Conservation (phyloP, 2,888 invertebrate species). For the Cyclophora punctaria region DNA sequence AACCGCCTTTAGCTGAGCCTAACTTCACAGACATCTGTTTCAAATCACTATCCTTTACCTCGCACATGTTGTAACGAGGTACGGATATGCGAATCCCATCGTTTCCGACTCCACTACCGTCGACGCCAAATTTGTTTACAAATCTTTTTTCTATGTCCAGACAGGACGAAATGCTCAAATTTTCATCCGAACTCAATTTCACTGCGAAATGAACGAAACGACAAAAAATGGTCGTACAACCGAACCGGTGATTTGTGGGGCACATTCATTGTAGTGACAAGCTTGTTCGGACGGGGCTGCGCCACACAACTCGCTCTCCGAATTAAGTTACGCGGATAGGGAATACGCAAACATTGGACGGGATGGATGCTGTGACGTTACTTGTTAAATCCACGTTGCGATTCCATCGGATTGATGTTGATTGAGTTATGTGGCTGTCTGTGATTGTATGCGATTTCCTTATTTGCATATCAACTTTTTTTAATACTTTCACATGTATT, state of each 20-base stretch:
- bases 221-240: constrained; percentile 58
- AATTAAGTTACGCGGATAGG: constrained; percentile 35
- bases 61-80: constrained; percentile 1
- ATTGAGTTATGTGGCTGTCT: constrained; percentile 54
- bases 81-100: constrained; percentile 25
- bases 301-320: constrained; percentile 46
- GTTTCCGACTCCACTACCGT: constrained; percentile 24
- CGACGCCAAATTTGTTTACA: constrained; percentile 35
- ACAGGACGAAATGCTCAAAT: constrained; percentile 37
- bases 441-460: constrained; percentile 13
- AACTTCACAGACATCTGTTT: no score
- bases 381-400: constrained; percentile 55
- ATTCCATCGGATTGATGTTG: constrained; percentile 57
- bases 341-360: constrained; percentile 33
- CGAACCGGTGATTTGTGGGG: constrained; percentile 68
- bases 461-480: constrained; percentile 10
- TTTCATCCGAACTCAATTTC: constrained; percentile 63
- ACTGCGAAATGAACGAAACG: constrained; percentile 59
- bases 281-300: constrained; percentile 45
- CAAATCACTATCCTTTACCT: no score
- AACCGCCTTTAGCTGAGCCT: no score
- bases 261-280: constrained; percentile 70
- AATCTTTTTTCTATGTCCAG: constrained; percentile 29
- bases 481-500: no score
- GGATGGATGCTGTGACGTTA: constrained; percentile 34